A percentile compares a stretch with the other conserved stretches of the same genome.
phyloP scores from a whole-genome alignment of 2,113 vertebrate genomes.

The Festucalex cinctus region DNA sequence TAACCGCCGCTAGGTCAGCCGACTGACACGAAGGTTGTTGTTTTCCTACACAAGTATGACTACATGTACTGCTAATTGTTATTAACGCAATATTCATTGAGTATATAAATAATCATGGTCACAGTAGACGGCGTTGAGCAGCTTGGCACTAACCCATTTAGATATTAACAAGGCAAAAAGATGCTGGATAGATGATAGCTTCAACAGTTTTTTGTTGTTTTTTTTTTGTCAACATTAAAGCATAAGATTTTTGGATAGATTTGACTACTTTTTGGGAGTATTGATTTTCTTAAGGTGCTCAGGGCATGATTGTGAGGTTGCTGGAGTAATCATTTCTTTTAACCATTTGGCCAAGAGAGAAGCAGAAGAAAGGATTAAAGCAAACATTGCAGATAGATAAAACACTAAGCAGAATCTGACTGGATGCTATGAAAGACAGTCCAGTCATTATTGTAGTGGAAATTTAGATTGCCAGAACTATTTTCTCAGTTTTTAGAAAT shows the following conservation, averaged over 20 bases:
- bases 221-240: neutral
- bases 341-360: neutral
- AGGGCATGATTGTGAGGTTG: neutral
- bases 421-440: neutral
- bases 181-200: conserved; percentile 28
- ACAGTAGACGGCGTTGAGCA: neutral
- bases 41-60: conserved; percentile 5
- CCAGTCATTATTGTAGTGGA: neutral
- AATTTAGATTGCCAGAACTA: neutral
- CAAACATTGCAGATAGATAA: neutral
- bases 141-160: conserved; percentile 1
- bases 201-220: neutral
- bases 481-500: neutral
- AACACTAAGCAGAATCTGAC: neutral
- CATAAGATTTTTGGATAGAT: neutral
- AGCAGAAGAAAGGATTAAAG: neutral
- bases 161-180: conserved; percentile 1
- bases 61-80: conserved; percentile 21
- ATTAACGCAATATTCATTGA: neutral
- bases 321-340: neutral
- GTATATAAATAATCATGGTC: neutral
- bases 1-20: conserved; percentile 40
- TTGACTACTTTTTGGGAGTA: neutral
- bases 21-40: conserved; percentile 34
- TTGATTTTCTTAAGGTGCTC: neutral